Evolutionary conservation across 1,140 invertebrate species (phyloP), one percentile per base, ranked within the genome.

Genomic region (Caerostris darwini): DNA sequence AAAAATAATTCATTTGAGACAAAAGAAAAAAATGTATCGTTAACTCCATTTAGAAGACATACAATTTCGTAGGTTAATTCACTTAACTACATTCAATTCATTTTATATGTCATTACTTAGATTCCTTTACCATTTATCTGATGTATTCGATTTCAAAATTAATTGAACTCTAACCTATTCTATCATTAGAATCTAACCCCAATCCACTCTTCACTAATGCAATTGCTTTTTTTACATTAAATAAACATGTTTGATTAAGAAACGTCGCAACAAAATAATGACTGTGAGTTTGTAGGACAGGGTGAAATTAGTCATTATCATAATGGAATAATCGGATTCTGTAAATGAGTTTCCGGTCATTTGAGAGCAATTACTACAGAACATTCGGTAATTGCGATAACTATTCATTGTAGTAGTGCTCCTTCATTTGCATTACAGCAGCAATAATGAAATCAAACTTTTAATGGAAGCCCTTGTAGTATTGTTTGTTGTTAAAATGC

Each of bases 331-430:
- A 77, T 77, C 71, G 71, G 34, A 77, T 77, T 5, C 34, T 77
- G 71, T 77, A 77, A 77, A 77, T 77, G 71, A 53, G 71, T 77
- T 77, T 77, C 71, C 71, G 71, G 71, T 77, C 71, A 77, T 77
- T 77, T 77, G 34, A 34, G 50, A 77, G 71, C 34, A 77, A 77
- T 77, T 77, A 77, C 71, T 77, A 10, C 34, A 50, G 71, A 77
- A 77, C 34, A 77, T 77, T 34, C 19, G 3, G 71, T 77, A 77
- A 77, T 77, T 77, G 71, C 71, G 50, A 77, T 77, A 77, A 77
- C 71, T 77, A 77, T 34, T 77, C 71, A 77, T 77, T 34, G 53
- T 77, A 12, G 34, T 12, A 50, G 71, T n/a, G n/a, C 71, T 50
- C 12, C 71, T 50, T 10, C 50, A 12, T 77, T 14, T 77, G 71